phyloP scores from a whole-genome alignment of 2,113 vertebrate genomes.

The Pristiophorus japonicus region DNA sequence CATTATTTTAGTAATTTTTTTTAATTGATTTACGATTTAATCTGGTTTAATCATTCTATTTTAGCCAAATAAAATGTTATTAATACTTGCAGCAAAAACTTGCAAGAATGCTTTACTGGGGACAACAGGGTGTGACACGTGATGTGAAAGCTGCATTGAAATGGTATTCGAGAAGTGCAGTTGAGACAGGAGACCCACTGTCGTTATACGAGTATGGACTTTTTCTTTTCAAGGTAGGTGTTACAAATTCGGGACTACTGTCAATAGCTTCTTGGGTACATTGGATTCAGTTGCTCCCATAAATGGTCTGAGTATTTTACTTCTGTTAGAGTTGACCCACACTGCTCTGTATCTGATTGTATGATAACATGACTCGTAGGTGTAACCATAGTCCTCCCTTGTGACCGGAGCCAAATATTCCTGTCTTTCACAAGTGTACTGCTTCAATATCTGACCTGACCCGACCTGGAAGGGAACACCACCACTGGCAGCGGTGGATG shows the following conservation, averaged over 20 bases:
- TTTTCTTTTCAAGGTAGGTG: slow-evolving; percentile 76
- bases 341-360: not conserved
- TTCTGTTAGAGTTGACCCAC: not conserved
- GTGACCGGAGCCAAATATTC: not conserved
- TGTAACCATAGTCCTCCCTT: not conserved
- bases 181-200: slow-evolving; percentile 71
- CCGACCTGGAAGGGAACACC: too few relatives aligned
- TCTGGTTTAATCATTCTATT: not conserved
- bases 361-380: not conserved
- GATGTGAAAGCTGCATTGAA: slow-evolving; percentile 65
- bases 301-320: not conserved
- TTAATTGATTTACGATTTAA: not conserved
- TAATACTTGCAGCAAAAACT: slow-evolving; percentile 65
- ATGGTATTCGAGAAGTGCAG: slow-evolving; percentile 76
- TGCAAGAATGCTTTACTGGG: slow-evolving; percentile 80
- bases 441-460: too few relatives aligned
- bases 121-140: slow-evolving; percentile 74
- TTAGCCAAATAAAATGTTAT: not conserved
- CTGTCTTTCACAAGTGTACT: not conserved
- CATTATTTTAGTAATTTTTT: too few relatives aligned
- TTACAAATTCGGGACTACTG: not conserved
- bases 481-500: too few relatives aligned
- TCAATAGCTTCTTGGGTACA: not conserved
- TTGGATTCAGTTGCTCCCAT: not conserved
- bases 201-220: slow-evolving; percentile 83